Base-by-base conservation (phyloP, 37 sponge, comb jelly and placozoan genomes). In the Geodia barretti region DNA sequence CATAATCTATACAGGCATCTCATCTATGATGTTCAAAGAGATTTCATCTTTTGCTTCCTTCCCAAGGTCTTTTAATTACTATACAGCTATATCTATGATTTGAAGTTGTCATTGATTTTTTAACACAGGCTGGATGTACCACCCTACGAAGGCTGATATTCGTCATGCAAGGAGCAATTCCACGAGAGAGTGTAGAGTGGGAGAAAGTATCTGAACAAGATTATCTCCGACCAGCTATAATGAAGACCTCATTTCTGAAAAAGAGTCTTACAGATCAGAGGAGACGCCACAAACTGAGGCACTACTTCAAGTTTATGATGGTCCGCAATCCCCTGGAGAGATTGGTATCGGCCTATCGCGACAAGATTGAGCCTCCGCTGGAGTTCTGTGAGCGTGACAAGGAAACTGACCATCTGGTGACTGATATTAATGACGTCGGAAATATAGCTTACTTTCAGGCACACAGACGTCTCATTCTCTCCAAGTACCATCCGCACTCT, bases 301-400 rank as follows among this genome's bases (percentile, higher is more conserved):
- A 9, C 42, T 86, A 78, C 66, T 78, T 23, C 33, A 78, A 73
- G 28, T 62, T 79, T 41, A 28, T 69, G 1, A 78, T 86, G 8
- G 7, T 86, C 14, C 67, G 86, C 25, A 71, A 86, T 62, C 86
- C 86, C 21, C 72, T 86, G n/a, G 79, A 86, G 36, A 72, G 86
- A n/a, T 67, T 86, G 32, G 39, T 86, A 24, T 78, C 79, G 26
- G 86, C 86, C 21, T 86, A 40, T 47, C 34, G 39, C 21, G 61
- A 78, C 72, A 86, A 86, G 38, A 25, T 86, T 17, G 17, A 47
- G 2, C n/a, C 39, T 14, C 82, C 82, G 1, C 40, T 77, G 23
- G 43, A 70, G n/a, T 40, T 21, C 26, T 33, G 0, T 9, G 54
- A 47, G 7, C 54, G 14, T 14, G 54, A 47, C 14, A 7, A 47